Evolutionary conservation across 2,113 vertebrate species (phyloP).

Genomic region (Beaufortia kweichowensis): DNA sequence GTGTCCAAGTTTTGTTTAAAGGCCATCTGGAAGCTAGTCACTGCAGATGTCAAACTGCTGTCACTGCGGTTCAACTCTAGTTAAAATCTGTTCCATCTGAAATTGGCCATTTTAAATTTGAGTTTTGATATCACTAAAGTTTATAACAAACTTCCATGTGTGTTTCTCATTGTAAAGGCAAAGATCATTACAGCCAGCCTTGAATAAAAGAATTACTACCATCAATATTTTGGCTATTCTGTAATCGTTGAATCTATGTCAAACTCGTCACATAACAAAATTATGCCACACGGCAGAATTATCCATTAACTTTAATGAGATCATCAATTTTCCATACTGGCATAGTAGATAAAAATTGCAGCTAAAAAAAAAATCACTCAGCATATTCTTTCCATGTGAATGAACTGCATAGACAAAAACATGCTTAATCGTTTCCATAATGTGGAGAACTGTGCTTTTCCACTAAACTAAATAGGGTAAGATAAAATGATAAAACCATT

Average conservation of each 20-base stretch:
- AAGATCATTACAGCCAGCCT: neutral
- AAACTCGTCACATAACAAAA: neutral
- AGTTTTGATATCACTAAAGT: neutral
- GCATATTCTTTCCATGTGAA: slow-evolving; percentile 1
- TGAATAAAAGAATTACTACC: slow-evolving; percentile 14
- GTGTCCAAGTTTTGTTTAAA: neutral
- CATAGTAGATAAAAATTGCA: neutral
- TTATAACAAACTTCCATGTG: neutral
- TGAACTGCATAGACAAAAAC: neutral
- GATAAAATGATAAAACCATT: neutral
- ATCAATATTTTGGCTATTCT: slow-evolving; percentile 37
- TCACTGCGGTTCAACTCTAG: neutral
- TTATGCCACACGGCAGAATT: neutral
- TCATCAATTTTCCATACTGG: slow-evolving; percentile 11
- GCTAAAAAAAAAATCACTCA: neutral
- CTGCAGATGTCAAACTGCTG: neutral
- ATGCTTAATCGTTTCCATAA: neutral
- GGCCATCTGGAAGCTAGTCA: neutral
- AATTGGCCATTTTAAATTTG: neutral
- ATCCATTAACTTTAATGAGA: neutral
- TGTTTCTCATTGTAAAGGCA: neutral
- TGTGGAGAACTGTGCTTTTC: neutral
- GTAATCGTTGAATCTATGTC: slow-evolving; percentile 30
- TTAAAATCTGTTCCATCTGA: neutral
- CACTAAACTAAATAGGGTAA: neutral